Evolutionary conservation across 2,888 invertebrate genomes (phyloP), one percentile per base, ranked within the genome.

Genomic region (Seira ritae): DNA sequence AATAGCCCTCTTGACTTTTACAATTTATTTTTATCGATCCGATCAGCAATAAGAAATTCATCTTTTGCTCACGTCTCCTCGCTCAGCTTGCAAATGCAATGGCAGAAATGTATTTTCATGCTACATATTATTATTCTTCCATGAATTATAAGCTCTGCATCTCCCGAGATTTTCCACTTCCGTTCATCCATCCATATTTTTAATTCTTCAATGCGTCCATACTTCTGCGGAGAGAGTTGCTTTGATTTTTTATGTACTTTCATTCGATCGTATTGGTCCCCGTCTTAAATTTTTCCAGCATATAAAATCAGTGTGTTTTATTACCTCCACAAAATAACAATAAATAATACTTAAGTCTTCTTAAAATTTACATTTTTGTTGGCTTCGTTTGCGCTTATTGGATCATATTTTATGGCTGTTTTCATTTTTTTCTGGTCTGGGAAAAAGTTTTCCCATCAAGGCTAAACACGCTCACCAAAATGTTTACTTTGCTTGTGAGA

Each of bases 1-100:
- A 62, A 62, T 62, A 20, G 62, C n/a, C 62, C 22, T 20, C 62
- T 62, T 62, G 62, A 62, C 62, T 62, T 55, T 55, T 62, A 62
- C 62, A 62, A 62, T 62, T 62, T 62, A 62, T 62, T 62, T 55
- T 22, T 62, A 62, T 62, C 22, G 62, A 62, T 62, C 62, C 2
- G 6, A 31, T 31, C 8, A 8, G 31, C 31, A 31, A 8, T 12
- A 50, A n/a, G 50, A 50, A 50, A 50, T 50, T 50, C 50, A 50
- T 50, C 17, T 50, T 50, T 50, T 50, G 31, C 50, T 50, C 62
- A 20, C 60, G 60, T 60, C 12, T 42, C 6, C 55, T 55, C 55
- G 12, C 17, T 55, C 55, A 55, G 55, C 55, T 55, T 12, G 17
- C 3, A 55, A 17, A 55, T 17, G 55, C 55, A 55, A 55, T 55